A percentile compares a stretch with the other conserved stretches of the same genome.
Conservation (phyloP, 2,888 invertebrate species). For the Andrena bicolor region DNA sequence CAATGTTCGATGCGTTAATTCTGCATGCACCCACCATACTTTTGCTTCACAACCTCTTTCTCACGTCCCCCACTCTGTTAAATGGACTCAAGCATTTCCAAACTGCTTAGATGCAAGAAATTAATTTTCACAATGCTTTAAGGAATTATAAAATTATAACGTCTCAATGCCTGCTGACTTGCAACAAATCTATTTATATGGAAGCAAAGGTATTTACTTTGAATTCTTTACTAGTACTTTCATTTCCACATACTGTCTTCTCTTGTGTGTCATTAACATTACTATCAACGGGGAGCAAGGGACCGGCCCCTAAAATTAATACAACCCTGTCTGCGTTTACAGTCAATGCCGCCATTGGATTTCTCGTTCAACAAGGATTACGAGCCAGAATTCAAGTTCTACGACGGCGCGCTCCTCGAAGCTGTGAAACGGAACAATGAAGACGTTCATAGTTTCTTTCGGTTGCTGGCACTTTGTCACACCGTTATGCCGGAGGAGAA, state of each 20-base stretch:
- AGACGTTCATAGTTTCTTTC: conserved; percentile 95
- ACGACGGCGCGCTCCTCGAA: conserved; percentile 93
- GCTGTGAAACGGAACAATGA: conserved; percentile 92
- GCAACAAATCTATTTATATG: conserved; percentile 64
- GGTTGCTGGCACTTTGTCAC: conserved; percentile 97
- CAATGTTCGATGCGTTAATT: not conserved
- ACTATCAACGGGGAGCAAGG: not conserved
- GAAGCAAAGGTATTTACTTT: conserved; percentile 66
- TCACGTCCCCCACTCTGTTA: conserved; percentile 12
- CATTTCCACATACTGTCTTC: conserved; percentile 46
- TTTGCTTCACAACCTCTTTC: conserved; percentile 7
- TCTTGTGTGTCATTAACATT: conserved; percentile 47
- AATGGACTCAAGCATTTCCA: conserved; percentile 22
- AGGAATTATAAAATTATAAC: conserved; percentile 58
- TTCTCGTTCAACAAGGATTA: conserved; percentile 97
- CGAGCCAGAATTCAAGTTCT: conserved; percentile 97
- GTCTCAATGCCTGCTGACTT: conserved; percentile 61
- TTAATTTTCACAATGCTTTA: conserved; percentile 56
- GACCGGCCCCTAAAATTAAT: conserved; percentile 10
- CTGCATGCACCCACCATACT: not conserved
- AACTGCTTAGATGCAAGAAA: conserved; percentile 47
- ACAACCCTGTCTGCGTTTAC: conserved; percentile 65
- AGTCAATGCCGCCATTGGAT: conserved; percentile 93
- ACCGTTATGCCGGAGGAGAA: conserved; percentile 99
- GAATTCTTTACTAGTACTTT: conserved; percentile 40